phyloP scores from a whole-genome alignment of 2,113 vertebrate genomes.

The Semicossyphus pulcher region DNA sequence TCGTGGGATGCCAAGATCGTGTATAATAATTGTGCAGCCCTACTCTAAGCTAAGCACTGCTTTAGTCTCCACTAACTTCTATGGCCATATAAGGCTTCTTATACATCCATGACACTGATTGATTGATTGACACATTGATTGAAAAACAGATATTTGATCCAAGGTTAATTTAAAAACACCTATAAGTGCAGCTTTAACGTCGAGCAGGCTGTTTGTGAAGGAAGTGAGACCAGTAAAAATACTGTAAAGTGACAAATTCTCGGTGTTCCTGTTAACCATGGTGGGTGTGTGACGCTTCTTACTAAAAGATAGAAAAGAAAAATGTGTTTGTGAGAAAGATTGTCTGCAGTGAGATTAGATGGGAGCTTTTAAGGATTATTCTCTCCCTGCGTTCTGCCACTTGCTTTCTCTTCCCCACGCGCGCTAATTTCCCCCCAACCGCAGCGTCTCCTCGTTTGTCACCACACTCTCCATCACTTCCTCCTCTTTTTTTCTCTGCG shows the following conservation, averaged over 20 bases:
- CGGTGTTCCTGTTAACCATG: background rate
- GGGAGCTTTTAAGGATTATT: background rate
- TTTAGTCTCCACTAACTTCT: too few species aligned
- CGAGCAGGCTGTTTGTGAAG: background rate
- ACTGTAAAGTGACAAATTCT: background rate
- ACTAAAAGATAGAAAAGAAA: background rate
- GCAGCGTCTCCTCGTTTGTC: slow-evolving; percentile 11
- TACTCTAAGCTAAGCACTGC: too few species aligned
- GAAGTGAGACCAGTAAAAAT: background rate
- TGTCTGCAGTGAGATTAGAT: background rate
- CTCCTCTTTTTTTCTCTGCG: background rate
- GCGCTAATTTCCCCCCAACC: background rate
- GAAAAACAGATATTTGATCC: too few species aligned
- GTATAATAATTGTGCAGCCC: too few species aligned
- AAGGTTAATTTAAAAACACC: background rate
- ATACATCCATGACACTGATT: too few species aligned
- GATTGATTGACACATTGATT: too few species aligned
- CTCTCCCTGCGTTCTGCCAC: background rate
- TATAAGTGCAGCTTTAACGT: background rate
- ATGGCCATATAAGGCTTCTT: too few species aligned
- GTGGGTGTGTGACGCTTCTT: background rate
- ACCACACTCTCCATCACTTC: slow-evolving; percentile 24
- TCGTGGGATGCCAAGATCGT: too few species aligned
- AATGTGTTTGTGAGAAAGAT: too few species aligned
- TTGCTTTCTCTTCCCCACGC: background rate